Evolutionary conservation across 2,888 invertebrate species (phyloP), one percentile per base, ranked within the genome.

Genomic region (Drosophila sordidapex): DNA sequence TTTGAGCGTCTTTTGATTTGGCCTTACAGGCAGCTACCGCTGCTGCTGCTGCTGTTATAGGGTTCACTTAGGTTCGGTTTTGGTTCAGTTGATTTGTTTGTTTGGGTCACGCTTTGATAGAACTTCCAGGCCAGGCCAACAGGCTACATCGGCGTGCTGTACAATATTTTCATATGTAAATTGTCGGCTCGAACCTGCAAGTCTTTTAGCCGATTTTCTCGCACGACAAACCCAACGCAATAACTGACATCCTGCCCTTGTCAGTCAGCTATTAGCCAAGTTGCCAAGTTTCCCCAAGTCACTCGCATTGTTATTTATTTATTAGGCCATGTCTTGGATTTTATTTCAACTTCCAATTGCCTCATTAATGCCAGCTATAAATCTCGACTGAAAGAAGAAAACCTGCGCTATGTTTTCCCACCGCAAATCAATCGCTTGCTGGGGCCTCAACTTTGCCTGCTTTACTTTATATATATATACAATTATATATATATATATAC

Each of bases 41-140:
- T 54, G 35, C 48, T 43, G 43, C 48, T 43, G 43, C 38, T 35
- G 56, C 36, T 21, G n/a, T 36, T 63, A 43, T 33, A 40, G 64
- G 72, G 73, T 65, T 65, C 65, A 73, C 27, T 65, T 56, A 36
- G 60, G 60, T 48, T 60, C 33, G 59, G 51, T 73, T 73, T 65
- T 43, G 59, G 58, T 51, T 73, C 51, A 57, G 53, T 81, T 74
- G 60, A 70, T 74, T 81, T 84, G 73, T 84, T 79, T 84, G 83
- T 73, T 73, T 89, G 74, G 85, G 90, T 85, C 85, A 85, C 82
- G 85, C 81, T 85, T 78, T 81, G 82, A 66, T 80, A 87, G 89
- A 85, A 85, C 88, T 82, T 70, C 59, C 65, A 73, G 79, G 65
- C 66, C 62, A 67, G 25, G 10, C 15, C 33, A 46, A 46, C 21